A percentile compares a stretch with the other conserved stretches of the same genome.
phyloP scores from a whole-genome alignment of 2,888 invertebrate genomes.

The Pollenia angustigena region DNA sequence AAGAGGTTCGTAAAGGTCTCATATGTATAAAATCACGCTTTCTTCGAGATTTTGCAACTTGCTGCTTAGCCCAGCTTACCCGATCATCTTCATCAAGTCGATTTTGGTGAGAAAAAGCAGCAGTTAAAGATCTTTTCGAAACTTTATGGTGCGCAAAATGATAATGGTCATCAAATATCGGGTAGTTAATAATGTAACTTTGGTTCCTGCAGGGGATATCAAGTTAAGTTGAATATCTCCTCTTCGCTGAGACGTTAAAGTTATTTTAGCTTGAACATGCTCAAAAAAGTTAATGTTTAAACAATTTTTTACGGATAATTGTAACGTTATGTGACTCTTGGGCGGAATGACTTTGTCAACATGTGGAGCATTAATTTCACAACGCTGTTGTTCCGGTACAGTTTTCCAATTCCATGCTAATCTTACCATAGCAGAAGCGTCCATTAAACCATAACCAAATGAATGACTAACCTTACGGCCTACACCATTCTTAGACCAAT shows the following conservation, averaged over 20 bases:
- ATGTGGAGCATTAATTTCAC: conserved; percentile 92
- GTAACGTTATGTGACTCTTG: conserved; percentile 89
- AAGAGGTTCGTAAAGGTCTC: conserved; percentile 82
- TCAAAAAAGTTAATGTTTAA: conserved; percentile 96
- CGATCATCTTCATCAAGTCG: conserved; percentile 90
- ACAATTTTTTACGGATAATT: conserved; percentile 92
- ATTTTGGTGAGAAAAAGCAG: conserved; percentile 89
- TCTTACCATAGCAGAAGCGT: conserved; percentile 97
- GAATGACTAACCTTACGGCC: conserved; percentile 98
- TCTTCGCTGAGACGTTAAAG: conserved; percentile 93
- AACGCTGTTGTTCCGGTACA: conserved; percentile 95
- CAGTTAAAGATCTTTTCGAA: conserved; percentile 90
- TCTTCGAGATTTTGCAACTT: conserved; percentile 90
- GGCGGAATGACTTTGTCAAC: conserved; percentile 89
- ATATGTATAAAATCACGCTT: conserved; percentile 91
- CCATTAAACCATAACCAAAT: conserved; percentile 98
- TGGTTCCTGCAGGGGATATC: conserved; percentile 95
- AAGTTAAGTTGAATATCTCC: conserved; percentile 97
- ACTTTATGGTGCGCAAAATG: conserved; percentile 93
- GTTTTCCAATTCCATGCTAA: conserved; percentile 94
- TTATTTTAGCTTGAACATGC: conserved; percentile 97
- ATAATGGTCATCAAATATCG: conserved; percentile 92
- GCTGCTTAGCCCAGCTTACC: conserved; percentile 93
- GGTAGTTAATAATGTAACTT: conserved; percentile 95
- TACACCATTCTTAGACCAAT: conserved; percentile 96